Evolutionary conservation across 2,113 vertebrate genomes (phyloP).

Genomic region (Promerops cafer): DNA sequence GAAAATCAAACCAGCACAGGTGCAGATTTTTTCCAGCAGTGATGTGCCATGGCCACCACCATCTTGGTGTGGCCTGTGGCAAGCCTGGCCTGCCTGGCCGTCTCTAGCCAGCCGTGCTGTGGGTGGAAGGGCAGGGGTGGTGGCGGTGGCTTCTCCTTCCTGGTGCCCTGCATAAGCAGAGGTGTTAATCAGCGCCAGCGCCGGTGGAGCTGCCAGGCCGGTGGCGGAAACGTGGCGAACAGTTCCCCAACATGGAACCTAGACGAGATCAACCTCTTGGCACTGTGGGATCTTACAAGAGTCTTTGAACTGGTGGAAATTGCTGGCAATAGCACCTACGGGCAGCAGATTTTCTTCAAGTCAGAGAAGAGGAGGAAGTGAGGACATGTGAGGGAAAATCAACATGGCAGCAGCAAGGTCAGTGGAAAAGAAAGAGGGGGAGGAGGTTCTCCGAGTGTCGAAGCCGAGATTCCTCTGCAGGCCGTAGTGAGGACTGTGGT

Average conservation of each 20-base stretch:
- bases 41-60: rapidly evolving
- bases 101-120: background rate
- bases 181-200: rapidly evolving
- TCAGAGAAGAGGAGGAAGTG: background rate
- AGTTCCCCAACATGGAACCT: rapidly evolving
- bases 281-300: rapidly evolving
- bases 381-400: background rate
- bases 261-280: background rate
- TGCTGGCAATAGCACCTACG: background rate
- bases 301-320: background rate
- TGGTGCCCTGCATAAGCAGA: rapidly evolving
- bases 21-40: background rate
- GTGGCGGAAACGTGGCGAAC: rapidly evolving
- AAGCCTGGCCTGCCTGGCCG: background rate
- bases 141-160: background rate
- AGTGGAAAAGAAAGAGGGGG: background rate
- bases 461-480: background rate
- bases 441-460: rapidly evolving
- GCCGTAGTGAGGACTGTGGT: background rate
- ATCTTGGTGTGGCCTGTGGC: rapidly evolving
- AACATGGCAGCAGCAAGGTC: too few species aligned
- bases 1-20: background rate
- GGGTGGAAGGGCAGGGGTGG: background rate
- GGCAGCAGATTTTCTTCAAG: too few species aligned
- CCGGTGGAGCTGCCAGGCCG: too few species aligned